Conservation (phyloP, 1,140 invertebrate genomes). For the Drosophila repletoides region DNA sequence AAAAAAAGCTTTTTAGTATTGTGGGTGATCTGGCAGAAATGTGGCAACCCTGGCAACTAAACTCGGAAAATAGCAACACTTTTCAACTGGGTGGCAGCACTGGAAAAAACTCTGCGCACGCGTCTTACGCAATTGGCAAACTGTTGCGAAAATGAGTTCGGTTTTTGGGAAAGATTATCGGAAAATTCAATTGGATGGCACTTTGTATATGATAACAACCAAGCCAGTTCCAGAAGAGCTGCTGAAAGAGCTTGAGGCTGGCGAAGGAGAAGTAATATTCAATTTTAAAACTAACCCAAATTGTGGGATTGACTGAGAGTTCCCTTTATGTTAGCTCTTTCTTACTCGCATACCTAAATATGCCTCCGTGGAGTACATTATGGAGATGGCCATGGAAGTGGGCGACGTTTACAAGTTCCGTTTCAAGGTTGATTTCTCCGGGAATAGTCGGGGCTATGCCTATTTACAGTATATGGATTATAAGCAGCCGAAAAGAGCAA, state of each 20-base stretch:
- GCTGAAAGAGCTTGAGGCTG: neutral
- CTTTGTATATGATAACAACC: slow-evolving; percentile 28
- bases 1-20: too few species aligned
- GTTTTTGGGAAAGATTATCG: neutral
- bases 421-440: slow-evolving; percentile 49
- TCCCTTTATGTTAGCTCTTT: too few species aligned
- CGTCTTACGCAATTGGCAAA: neutral
- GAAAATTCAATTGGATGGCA: slow-evolving; percentile 45
- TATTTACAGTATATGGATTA: slow-evolving; percentile 55
- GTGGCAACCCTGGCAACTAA: neutral
- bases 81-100: too few species aligned
- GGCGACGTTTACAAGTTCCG: slow-evolving; percentile 52
- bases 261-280: slow-evolving; percentile 45
- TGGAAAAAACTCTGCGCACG: slow-evolving; percentile 5
- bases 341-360: slow-evolving; percentile 6
- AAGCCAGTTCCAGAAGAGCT: neutral
- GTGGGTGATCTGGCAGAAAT: too few species aligned
- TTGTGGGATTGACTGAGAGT: neutral
- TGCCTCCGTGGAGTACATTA: slow-evolving; percentile 9
- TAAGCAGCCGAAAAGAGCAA: slow-evolving; percentile 3
- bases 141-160: slow-evolving; percentile 22
- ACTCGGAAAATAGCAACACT: neutral
- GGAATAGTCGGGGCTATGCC: slow-evolving; percentile 45
- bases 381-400: slow-evolving; percentile 23
- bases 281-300: neutral